phyloP scores from a whole-genome alignment of 2,888 invertebrate species.

The Sminthurinus aureus region DNA sequence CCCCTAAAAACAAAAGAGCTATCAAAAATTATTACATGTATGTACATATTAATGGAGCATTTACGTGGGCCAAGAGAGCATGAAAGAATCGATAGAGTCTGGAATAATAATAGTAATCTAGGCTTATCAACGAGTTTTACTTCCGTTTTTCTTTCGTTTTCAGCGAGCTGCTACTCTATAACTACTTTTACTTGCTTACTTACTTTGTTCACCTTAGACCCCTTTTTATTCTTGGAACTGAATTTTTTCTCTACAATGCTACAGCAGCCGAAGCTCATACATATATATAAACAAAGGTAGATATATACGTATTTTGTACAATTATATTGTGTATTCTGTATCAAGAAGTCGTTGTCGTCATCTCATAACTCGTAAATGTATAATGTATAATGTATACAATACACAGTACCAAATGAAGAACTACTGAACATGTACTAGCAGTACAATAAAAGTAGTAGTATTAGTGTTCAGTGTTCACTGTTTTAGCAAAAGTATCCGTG shows the following conservation, averaged over 20 bases:
- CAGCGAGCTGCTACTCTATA: background rate
- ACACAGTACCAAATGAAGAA: too few species aligned
- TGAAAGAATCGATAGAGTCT: constrained; percentile 25
- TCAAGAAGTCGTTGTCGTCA: too few species aligned
- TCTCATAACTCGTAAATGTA: too few species aligned
- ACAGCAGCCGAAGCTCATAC: background rate
- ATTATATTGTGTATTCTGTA: too few species aligned
- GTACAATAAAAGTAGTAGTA: too few species aligned
- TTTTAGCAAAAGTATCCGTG: too few species aligned
- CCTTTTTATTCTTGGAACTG: constrained; percentile 6
- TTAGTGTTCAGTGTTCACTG: too few species aligned
- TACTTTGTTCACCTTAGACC: background rate
- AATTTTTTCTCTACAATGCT: background rate
- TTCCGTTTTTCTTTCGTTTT: constrained; percentile 8
- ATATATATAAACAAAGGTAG: too few species aligned
- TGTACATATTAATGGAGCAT: background rate
- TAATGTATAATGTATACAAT: too few species aligned
- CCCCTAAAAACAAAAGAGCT: background rate
- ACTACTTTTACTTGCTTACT: background rate
- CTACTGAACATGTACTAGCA: too few species aligned
- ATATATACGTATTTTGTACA: too few species aligned
- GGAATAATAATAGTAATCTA: constrained; percentile 22
- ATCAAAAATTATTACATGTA: background rate
- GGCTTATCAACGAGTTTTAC: constrained; percentile 20
- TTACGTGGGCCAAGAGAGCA: constrained; percentile 28